Percentiles rank a stretch among this genome's conserved stretches.
Conservation (phyloP, 2,113 vertebrate genomes). For the Gobius niger region DNA sequence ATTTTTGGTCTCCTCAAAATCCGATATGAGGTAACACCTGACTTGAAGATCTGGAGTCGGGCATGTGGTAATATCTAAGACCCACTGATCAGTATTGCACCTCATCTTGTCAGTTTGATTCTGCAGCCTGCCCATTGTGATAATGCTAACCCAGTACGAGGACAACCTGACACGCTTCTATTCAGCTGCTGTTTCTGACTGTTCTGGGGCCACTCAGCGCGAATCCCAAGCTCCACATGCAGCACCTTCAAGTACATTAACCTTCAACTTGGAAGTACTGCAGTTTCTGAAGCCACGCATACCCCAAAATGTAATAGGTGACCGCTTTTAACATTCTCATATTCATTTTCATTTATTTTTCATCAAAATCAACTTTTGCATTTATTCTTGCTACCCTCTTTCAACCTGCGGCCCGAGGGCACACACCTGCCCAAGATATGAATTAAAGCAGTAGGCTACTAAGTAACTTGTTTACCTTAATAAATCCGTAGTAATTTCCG, state of each 20-base stretch:
- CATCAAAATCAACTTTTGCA: too few species aligned
- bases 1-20: not conserved
- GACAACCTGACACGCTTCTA: not conserved
- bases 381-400: too few species aligned
- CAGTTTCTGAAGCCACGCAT: too few species aligned
- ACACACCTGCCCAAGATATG: too few species aligned
- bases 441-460: too few species aligned
- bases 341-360: too few species aligned
- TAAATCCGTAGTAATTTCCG: too few species aligned
- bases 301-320: too few species aligned
- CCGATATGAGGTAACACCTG: not conserved
- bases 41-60: not conserved
- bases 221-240: not conserved
- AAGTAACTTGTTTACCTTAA: too few species aligned
- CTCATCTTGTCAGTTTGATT: not conserved
- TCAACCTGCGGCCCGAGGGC: too few species aligned
- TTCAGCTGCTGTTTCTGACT: not conserved
- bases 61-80: not conserved
- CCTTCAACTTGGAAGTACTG: not conserved
- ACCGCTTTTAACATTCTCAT: too few species aligned
- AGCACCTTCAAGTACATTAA: not conserved
- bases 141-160: not conserved
- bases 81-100: not conserved
- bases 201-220: not conserved
- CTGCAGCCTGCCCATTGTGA: not conserved